Percentiles rank a stretch among this genome's conserved stretches.
These are phyloP conservation scores for Hydriomena furcata DNA, from an alignment of 2,888 invertebrate species.

Conservation along the genomic window DNA sequence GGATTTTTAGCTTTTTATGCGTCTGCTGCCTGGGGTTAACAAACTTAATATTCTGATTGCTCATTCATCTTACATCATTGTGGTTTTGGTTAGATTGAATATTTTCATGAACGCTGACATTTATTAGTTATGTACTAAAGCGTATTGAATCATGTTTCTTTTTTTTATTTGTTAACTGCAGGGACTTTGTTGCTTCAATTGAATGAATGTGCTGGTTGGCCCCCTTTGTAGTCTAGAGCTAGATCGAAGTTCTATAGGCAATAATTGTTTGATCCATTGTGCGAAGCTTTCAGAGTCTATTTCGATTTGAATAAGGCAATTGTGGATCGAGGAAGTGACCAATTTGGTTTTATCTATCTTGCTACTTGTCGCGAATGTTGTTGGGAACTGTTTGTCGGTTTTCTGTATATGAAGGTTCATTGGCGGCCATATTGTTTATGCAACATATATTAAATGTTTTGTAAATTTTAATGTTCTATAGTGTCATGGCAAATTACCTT, in stretches of 20 bases:
- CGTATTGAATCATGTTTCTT: conserved; percentile 44
- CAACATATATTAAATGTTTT: too few relatives aligned
- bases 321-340: conserved; percentile 66
- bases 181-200: conserved; percentile 40
- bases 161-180: conserved; percentile 34
- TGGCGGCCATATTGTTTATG: too few relatives aligned
- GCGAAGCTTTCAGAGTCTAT: conserved; percentile 64
- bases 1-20: conserved; percentile 79
- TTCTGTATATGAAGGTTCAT: not conserved
- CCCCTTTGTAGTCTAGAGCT: conserved; percentile 53
- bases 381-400: conserved; percentile 4
- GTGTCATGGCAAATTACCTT: too few relatives aligned
- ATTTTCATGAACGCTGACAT: conserved; percentile 64
- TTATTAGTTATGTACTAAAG: conserved; percentile 53
- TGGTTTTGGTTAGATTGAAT: conserved; percentile 62
- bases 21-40: conserved; percentile 76
- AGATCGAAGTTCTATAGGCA: conserved; percentile 49
- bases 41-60: conserved; percentile 77
- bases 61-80: conserved; percentile 81
- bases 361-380: conserved; percentile 23
- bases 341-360: conserved; percentile 55
- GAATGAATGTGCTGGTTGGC: conserved; percentile 41
- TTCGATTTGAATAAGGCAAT: conserved; percentile 65
- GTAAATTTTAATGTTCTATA: too few relatives aligned
- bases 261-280: conserved; percentile 64